Percentiles rank a stretch among this genome's conserved stretches.
Evolutionary conservation across 2,113 vertebrate species (phyloP).

Genomic region (Epinephelus cyanopodus): DNA sequence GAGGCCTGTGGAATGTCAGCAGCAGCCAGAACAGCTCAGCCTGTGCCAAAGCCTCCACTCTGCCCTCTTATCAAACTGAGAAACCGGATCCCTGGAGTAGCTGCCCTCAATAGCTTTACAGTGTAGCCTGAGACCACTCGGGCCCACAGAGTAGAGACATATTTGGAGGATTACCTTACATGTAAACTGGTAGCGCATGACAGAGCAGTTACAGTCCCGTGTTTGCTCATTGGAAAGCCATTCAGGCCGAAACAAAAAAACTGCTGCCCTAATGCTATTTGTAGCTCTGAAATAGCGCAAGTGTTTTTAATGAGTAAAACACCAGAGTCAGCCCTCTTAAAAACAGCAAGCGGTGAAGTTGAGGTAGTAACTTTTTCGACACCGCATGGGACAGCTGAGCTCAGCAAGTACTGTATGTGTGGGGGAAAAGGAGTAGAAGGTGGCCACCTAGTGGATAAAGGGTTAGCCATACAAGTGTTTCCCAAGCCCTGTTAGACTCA

Average conservation of each 20-base stretch:
- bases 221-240: slow-evolving; percentile 45
- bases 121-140: slow-evolving; percentile 68
- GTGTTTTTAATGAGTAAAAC: slow-evolving; percentile 46
- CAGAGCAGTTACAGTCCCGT: slow-evolving; percentile 26
- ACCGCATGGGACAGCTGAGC: slow-evolving; percentile 44
- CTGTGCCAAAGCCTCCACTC: slow-evolving; percentile 70
- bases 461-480: background rate
- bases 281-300: slow-evolving; percentile 29
- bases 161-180: slow-evolving; percentile 66
- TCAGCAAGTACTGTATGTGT: slow-evolving; percentile 11
- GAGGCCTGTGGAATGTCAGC: slow-evolving; percentile 75
- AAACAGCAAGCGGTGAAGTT: slow-evolving; percentile 37
- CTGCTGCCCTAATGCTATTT: slow-evolving; percentile 23
- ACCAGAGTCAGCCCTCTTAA: slow-evolving; percentile 43
- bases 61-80: slow-evolving; percentile 76
- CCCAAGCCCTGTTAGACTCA: background rate
- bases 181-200: slow-evolving; percentile 64
- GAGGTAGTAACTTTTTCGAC: slow-evolving; percentile 47
- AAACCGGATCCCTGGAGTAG: slow-evolving; percentile 69
- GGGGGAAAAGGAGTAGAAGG: slow-evolving; percentile 33
- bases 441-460: slow-evolving; percentile 67
- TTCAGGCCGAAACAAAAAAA: slow-evolving; percentile 33
- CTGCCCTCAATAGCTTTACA: slow-evolving; percentile 66
- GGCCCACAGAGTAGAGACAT: slow-evolving; percentile 45
- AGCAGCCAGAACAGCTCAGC: slow-evolving; percentile 56